phyloP scores from a whole-genome alignment of 2,888 invertebrate genomes.

The Ceraclea dissimilis region DNA sequence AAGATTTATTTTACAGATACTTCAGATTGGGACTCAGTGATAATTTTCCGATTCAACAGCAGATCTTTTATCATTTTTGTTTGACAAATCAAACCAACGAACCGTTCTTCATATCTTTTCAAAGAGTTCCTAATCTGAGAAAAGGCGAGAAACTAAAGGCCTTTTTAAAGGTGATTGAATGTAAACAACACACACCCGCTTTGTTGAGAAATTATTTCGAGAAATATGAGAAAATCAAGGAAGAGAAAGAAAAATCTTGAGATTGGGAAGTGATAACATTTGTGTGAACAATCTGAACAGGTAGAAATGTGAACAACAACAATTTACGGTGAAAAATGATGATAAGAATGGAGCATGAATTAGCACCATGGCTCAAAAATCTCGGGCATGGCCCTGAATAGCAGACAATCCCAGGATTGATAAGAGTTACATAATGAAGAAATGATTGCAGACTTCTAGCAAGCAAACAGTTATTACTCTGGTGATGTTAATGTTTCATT shows the following conservation, averaged over 20 bases:
- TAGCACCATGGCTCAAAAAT: too few relatives aligned
- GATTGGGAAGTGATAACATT: too few relatives aligned
- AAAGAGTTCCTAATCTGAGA: constrained; percentile 36
- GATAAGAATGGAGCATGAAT: too few relatives aligned
- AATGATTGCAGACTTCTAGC: too few relatives aligned
- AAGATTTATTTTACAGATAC: constrained; percentile 43
- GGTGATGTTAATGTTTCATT: too few relatives aligned
- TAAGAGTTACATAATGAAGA: too few relatives aligned
- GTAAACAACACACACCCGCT: constrained; percentile 6
- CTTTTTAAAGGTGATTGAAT: constrained; percentile 34
- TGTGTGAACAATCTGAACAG: too few relatives aligned
- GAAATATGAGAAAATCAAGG: not conserved
- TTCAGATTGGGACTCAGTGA: constrained; percentile 40
- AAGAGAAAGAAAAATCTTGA: not conserved
- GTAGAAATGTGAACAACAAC: too few relatives aligned
- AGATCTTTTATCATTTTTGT: constrained; percentile 44
- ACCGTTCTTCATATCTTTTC: constrained; percentile 35
- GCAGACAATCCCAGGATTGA: too few relatives aligned
- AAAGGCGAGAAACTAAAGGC: constrained; percentile 36
- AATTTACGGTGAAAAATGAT: too few relatives aligned
- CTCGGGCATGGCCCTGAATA: too few relatives aligned
- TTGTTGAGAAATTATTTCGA: constrained; percentile 6
- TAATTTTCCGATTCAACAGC: constrained; percentile 36
- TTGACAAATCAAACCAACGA: constrained; percentile 35
- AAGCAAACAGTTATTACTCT: too few relatives aligned